Evolutionary conservation across 2,888 invertebrate genomes (phyloP), one percentile per base, ranked within the genome.

Genomic region (Platycnemis pennipes): DNA sequence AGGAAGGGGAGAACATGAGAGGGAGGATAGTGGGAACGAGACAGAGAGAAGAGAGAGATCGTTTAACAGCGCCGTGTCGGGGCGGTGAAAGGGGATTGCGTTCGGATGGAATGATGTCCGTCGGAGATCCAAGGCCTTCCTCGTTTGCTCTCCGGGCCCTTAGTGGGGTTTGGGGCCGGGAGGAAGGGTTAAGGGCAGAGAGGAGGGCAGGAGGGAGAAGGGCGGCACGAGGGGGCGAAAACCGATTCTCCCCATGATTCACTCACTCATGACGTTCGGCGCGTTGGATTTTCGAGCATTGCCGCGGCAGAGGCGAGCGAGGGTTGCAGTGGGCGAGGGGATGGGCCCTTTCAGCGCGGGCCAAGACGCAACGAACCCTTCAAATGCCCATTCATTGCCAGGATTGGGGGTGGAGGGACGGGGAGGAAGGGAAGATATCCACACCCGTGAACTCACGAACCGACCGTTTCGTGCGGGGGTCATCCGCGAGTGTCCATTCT

Each of bases 21-120:
- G 77, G 11, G 26, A 5, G 63, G 63, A 49, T 5, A 22, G 22
- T 7, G 63, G 63, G 63, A 63, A 26, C 16, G 63, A 26, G 7
- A 26, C 16, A 7, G 26, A 63, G 26, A 26, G 26, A 7, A 22
- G 77, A 26, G 31, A 77, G 77, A 77, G 77, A 37, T 77, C 77
- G 77, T 77, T 77, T 77, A 77, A 77, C 77, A 77, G 77, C 37
- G 77, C 77, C 77, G 77, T 77, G 77, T 77, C 16, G 77, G 37
- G 13, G 77, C 77, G 31, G 77, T 77, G 77, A 77, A 77, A 77
- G 77, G 77, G 77, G 77, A 77, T 77, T 77, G 31, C 31, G 77
- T 37, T 77, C 77, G 77, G 37, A 77, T 77, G 77, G 77, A 77
- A 77, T 77, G 77, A 77, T 77, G 77, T 77, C 77, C 31, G 77